Evolutionary conservation across 2,113 vertebrate genomes (phyloP).

Genomic region (Plecturocebus donacophilus): DNA sequence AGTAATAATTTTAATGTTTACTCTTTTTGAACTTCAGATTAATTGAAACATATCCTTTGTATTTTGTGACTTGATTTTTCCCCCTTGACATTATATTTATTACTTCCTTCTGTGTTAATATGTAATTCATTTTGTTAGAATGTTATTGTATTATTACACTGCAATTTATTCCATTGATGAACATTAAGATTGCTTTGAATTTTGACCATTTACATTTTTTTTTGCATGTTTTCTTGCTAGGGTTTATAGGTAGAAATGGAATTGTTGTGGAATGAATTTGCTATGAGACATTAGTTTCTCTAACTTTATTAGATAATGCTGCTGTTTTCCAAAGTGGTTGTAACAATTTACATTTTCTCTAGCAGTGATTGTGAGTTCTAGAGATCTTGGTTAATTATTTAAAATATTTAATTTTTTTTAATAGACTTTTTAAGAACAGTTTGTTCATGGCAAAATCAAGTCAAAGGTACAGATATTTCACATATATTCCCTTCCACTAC

Average conservation of each 20-base stretch:
- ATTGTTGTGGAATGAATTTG: not conserved
- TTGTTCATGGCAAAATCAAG: not conserved
- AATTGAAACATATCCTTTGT: not conserved
- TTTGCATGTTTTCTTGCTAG: not conserved
- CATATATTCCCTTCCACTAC: not conserved
- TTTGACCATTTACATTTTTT: not conserved
- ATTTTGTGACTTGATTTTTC: not conserved
- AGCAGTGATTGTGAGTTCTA: not conserved
- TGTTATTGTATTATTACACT: not conserved
- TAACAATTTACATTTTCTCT: not conserved
- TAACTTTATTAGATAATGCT: not conserved
- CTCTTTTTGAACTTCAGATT: not conserved
- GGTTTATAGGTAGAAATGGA: not conserved
- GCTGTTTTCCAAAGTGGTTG: not conserved
- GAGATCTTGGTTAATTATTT: not conserved
- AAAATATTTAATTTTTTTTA: not conserved
- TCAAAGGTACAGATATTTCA: not conserved
- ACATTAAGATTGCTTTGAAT: not conserved
- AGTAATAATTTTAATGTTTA: not conserved
- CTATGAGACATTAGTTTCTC: not conserved
- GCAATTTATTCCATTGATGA: not conserved
- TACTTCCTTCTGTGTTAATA: not conserved
- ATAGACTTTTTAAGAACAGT: not conserved
- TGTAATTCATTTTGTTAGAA: conserved; percentile 15
- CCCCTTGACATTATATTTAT: not conserved